Percentiles rank a stretch among this genome's conserved stretches.
phyloP scores from a whole-genome alignment of 2,888 invertebrate species.

The Timema podura region DNA sequence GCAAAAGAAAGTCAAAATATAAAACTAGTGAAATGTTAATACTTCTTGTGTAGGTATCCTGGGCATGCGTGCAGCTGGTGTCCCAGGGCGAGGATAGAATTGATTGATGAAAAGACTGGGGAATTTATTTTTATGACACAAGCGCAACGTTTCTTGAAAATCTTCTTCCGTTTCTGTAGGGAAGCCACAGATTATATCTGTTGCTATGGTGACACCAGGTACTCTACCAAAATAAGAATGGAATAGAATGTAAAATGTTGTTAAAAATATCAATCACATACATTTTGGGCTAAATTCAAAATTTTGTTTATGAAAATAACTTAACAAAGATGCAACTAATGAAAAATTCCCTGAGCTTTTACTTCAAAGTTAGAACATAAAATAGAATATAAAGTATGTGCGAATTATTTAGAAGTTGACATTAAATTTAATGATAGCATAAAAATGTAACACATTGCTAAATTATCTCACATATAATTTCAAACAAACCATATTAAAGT shows the following conservation, averaged over 20 bases:
- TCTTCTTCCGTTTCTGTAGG: conserved; percentile 91
- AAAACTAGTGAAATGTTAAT: too few species aligned
- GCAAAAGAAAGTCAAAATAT: too few species aligned
- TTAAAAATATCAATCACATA: neutral
- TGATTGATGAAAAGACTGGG: conserved; percentile 97
- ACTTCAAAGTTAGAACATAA: too few species aligned
- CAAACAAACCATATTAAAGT: too few species aligned
- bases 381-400: too few species aligned
- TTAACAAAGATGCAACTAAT: neutral
- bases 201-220: conserved; percentile 88
- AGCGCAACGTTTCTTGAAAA: conserved; percentile 79
- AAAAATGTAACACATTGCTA: too few species aligned
- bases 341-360: neutral
- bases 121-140: conserved; percentile 84
- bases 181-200: conserved; percentile 98
- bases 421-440: too few species aligned
- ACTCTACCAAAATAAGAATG: conserved; percentile 65
- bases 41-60: conserved; percentile 79
- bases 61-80: conserved; percentile 88
- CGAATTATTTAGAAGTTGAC: too few species aligned
- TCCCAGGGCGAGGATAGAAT: conserved; percentile 94
- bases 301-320: too few species aligned
- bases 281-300: neutral
- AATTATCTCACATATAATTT: too few species aligned
- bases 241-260: too few species aligned